Evolutionary conservation across 2,113 vertebrate genomes (phyloP).

Genomic region (Pygoscelis antarcticus): DNA sequence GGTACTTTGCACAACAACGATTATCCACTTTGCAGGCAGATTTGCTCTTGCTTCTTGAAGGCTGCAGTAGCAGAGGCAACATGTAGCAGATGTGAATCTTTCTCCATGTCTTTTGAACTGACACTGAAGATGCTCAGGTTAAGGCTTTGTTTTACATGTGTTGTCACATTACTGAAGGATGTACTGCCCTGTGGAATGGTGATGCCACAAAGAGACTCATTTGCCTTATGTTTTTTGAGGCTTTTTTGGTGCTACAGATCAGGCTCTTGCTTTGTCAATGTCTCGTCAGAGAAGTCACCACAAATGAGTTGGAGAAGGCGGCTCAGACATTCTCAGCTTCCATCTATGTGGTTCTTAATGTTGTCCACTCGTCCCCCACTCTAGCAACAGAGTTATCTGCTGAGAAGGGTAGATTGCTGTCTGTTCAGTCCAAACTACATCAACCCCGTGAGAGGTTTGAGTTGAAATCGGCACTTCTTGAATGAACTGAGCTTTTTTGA

Average conservation of each 20-base stretch:
- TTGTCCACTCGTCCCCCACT: neutral
- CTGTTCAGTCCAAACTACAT: neutral
- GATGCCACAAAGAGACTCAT: neutral
- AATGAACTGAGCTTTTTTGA: neutral
- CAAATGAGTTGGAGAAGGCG: fast-evolving
- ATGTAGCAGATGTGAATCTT: neutral
- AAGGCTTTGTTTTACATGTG: neutral
- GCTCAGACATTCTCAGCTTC: neutral
- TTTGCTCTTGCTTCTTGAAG: neutral
- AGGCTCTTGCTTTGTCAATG: neutral
- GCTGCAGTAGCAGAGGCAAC: neutral
- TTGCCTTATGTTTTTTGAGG: neutral
- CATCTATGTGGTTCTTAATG: neutral
- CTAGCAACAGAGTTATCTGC: neutral
- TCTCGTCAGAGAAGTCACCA: neutral
- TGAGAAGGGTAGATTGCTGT: neutral
- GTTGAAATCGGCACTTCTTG: neutral
- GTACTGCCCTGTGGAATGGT: neutral
- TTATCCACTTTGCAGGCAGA: neutral
- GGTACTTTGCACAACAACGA: neutral
- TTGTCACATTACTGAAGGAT: neutral
- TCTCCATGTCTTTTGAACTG: neutral
- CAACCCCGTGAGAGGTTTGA: fast-evolving
- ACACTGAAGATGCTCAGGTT: neutral
- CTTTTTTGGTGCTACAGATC: neutral